Base-by-base conservation (phyloP, 35 echinoderm and acorn worm species). In the Apostichopus japonicus region DNA sequence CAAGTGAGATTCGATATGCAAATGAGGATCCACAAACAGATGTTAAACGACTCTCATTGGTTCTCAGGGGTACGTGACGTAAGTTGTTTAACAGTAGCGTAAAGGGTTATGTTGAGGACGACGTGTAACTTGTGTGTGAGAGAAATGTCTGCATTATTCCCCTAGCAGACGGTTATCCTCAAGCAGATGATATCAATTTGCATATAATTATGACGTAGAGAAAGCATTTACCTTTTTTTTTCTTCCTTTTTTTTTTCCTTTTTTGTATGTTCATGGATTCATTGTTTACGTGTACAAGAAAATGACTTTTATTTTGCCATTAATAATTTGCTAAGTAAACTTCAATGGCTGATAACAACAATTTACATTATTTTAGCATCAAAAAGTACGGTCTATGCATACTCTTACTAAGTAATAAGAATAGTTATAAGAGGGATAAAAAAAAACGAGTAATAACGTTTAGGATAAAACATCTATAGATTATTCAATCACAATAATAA, bases 401-500 rank as follows among this genome's bases (percentile, higher is more conserved):
- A 82, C 79, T 82, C 33, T 82, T 82, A 33, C 54, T 82, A 82
- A 82, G 79, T 82, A 82, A 82, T 82, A 82, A 82, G 15, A 75
- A 82, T 82, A 82, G 79, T 51, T 54, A 82, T 82, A 82, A 44
- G 33, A 44, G 33, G 33, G 33, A 44, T 44, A 44, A 44, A 44
- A 44, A 44, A 44, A 44, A 75, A 54, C 79, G 54, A 82, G 79
- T 82, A 82, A 82, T 82, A 82, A 82, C 54, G 79, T 82, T 75
- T 82, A 56, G 79, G 79, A 82, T 82, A 82, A 82, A 82, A 82
- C 44, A 82, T 82, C 79, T 82, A 82, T 82, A 82, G 79, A 82
- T 82, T 82, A 82, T 82, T 82, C 79, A 82, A 82, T 44, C 14
- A 82, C 79, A 56, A 82, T 82, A 82, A 82, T 82, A 82, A 82